A percentile compares a stretch with the other conserved stretches of the same genome.
These are phyloP conservation scores for Drosophila quadrilineata DNA, from an alignment of 1,140 invertebrate genomes.

Conservation along the genomic window DNA sequence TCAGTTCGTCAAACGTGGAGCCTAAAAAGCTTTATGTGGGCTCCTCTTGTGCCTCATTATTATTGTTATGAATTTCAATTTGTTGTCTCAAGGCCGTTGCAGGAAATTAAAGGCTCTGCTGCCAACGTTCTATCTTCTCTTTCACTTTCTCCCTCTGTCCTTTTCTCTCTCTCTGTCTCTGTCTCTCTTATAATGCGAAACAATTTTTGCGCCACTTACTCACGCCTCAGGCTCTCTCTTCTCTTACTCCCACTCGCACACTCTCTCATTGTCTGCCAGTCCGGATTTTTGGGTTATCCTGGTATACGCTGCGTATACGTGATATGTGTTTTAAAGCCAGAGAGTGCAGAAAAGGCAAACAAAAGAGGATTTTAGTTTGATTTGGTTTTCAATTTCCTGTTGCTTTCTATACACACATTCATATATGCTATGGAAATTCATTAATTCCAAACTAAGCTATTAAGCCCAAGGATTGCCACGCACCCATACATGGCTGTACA, in stretches of 20 bases:
- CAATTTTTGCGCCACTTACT: constrained; percentile 55
- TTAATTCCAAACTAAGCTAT: constrained; percentile 47
- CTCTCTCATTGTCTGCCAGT: constrained; percentile 4
- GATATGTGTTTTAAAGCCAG: constrained; percentile 69
- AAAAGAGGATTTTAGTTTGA: constrained; percentile 43
- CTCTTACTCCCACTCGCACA: neutral
- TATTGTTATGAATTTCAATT: constrained; percentile 73
- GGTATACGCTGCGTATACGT: constrained; percentile 58
- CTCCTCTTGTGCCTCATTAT: constrained; percentile 18
- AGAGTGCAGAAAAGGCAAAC: too few species aligned
- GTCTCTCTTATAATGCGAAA: constrained; percentile 61
- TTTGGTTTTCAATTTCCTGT: constrained; percentile 72
- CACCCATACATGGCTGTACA: neutral
- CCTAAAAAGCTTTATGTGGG: constrained; percentile 22
- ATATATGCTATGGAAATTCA: constrained; percentile 43
- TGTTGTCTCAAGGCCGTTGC: constrained; percentile 63
- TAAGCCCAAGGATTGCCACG: constrained; percentile 13
- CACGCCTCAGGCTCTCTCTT: too few species aligned
- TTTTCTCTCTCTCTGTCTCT: too few species aligned
- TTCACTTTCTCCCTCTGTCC: too few species aligned
- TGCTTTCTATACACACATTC: constrained; percentile 35
- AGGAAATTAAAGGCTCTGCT: constrained; percentile 64
- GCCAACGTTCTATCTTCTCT: too few species aligned
- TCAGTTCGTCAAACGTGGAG: constrained; percentile 27
- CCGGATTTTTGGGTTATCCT: neutral